Conservation (phyloP, 2,888 invertebrate species). For the Silvanus unidentatus region DNA sequence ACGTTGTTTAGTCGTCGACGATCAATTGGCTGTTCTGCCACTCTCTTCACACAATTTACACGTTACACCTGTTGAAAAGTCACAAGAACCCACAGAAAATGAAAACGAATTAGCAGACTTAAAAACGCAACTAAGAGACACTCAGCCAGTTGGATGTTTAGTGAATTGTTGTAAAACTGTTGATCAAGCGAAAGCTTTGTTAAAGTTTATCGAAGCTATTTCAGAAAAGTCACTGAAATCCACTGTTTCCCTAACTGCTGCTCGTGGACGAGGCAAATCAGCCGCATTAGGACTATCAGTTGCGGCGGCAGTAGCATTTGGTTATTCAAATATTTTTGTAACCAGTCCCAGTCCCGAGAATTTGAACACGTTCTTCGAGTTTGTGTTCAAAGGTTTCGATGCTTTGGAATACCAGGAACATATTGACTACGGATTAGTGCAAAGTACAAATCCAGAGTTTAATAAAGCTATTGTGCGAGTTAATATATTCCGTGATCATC, state of each 20-base stretch:
- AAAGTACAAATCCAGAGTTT: constrained; percentile 93
- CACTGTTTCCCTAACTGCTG: constrained; percentile 92
- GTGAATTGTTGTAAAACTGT: constrained; percentile 85
- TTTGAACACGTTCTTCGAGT: constrained; percentile 94
- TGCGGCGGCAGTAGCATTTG: constrained; percentile 75
- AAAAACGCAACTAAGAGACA: constrained; percentile 78
- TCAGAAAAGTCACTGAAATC: constrained; percentile 85
- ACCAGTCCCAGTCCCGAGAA: constrained; percentile 98
- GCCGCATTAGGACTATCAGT: constrained; percentile 93
- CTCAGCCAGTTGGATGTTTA: constrained; percentile 86
- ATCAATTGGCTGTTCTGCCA: constrained; percentile 85
- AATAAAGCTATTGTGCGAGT: constrained; percentile 93
- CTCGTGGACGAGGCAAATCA: constrained; percentile 96
- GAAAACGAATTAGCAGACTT: constrained; percentile 64
- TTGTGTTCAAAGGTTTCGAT: constrained; percentile 92
- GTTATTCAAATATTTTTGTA: constrained; percentile 88
- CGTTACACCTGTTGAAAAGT: constrained; percentile 64
- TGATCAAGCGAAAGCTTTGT: constrained; percentile 88
- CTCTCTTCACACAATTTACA: constrained; percentile 83
- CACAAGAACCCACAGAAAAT: constrained; percentile 47
- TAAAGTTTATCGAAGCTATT: constrained; percentile 90
- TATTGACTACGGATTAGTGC: constrained; percentile 87
- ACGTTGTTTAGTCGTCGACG: constrained; percentile 89
- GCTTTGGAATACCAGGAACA: constrained; percentile 93
- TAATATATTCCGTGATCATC: constrained; percentile 82